A percentile compares a stretch with the other conserved stretches of the same genome.
Conservation (phyloP, 2,888 invertebrate genomes). For the Acrocyrtus sp. region DNA sequence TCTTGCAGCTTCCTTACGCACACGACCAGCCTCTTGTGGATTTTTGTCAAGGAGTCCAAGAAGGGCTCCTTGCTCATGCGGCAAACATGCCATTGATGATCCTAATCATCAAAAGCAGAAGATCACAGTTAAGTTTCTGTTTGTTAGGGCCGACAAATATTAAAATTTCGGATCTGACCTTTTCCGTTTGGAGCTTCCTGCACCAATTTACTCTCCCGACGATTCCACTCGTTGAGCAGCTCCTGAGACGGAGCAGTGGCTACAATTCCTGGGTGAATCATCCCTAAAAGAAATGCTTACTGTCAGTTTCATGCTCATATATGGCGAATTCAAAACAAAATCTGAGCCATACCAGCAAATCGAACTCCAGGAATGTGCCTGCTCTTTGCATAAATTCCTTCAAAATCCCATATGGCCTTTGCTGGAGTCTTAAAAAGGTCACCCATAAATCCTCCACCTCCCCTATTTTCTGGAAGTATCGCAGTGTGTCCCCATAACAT, state of each 20-base stretch:
- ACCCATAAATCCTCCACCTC: conserved; percentile 54
- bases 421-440: conserved; percentile 42
- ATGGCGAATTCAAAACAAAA: not conserved
- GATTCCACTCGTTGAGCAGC: conserved; percentile 52
- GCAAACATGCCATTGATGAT: conserved; percentile 47
- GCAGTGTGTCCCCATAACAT: conserved; percentile 45
- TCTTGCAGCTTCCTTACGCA: conserved; percentile 53
- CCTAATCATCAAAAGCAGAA: not conserved
- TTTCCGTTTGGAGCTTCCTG: conserved; percentile 1
- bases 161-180: too few relatives aligned
- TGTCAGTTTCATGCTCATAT: not conserved
- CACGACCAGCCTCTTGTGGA: conserved; percentile 25
- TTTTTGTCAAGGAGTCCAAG: conserved; percentile 49
- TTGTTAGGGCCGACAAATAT: not conserved
- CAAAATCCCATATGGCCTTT: conserved; percentile 58
- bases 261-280: conserved; percentile 58
- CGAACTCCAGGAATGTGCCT: conserved; percentile 56
- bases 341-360: conserved; percentile 35
- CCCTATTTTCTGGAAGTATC: conserved; percentile 29
- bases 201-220: conserved; percentile 47
- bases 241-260: conserved; percentile 52
- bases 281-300: conserved; percentile 11
- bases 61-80: conserved; percentile 19
- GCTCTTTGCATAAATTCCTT: conserved; percentile 55
- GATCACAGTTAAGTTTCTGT: not conserved